These are phyloP conservation scores for Cyprinella venusta DNA, from an alignment of 2,797 vertebrate species.

Conservation along the genomic window DNA sequence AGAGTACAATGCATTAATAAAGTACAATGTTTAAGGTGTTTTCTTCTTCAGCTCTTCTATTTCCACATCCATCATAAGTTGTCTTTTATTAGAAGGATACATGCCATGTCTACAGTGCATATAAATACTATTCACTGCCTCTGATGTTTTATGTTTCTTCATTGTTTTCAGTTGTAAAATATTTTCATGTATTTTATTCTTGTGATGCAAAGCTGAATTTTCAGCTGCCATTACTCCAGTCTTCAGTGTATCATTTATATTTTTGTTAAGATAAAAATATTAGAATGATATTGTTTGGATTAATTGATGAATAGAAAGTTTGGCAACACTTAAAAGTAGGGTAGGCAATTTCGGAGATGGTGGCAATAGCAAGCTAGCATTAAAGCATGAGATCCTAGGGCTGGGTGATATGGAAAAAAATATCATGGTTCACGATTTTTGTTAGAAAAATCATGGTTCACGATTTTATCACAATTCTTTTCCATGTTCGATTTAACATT, in stretches of 20 bases:
- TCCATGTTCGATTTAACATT: too few species aligned
- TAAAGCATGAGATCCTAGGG: too few species aligned
- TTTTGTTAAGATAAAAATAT: neutral
- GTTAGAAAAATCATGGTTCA: too few species aligned
- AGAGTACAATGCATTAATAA: neutral
- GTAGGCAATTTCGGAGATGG: neutral
- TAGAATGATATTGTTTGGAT: neutral
- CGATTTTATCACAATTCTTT: too few species aligned
- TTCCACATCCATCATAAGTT: neutral
- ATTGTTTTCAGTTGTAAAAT: neutral
- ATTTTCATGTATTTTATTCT: neutral
- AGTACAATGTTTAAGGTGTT: neutral
- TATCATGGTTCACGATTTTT: too few species aligned
- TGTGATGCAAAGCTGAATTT: neutral
- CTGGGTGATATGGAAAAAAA: too few species aligned
- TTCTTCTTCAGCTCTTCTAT: neutral
- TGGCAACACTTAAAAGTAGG: neutral
- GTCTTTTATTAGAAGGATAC: neutral
- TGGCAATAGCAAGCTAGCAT: too few species aligned
- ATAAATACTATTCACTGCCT: neutral
- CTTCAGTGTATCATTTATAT: neutral
- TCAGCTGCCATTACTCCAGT: neutral
- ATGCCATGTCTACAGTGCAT: neutral
- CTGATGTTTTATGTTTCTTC: neutral
- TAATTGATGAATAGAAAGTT: neutral